phyloP scores from a whole-genome alignment of 2,888 invertebrate species.

The Lissocephala sabroskyi region DNA sequence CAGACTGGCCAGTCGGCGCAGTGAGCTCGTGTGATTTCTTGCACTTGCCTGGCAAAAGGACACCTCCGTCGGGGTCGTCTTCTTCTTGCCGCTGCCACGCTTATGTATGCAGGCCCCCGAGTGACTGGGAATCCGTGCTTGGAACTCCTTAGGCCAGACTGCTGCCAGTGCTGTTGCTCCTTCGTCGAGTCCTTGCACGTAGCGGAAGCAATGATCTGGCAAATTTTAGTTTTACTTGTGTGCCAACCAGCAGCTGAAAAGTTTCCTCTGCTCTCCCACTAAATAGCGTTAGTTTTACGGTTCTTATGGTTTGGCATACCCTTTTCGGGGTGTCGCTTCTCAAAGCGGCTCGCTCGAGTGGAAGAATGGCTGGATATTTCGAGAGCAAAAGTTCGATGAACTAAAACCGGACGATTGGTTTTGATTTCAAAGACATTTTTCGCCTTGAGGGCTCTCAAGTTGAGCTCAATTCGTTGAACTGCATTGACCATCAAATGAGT shows the following conservation, averaged over 20 bases:
- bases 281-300: slow-evolving; percentile 41
- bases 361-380: too few species aligned
- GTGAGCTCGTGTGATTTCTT: slow-evolving; percentile 3
- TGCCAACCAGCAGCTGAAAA: slow-evolving; percentile 47
- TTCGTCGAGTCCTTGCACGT: slow-evolving; percentile 51
- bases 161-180: slow-evolving; percentile 4
- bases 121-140: too few species aligned
- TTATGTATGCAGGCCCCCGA: slow-evolving; percentile 31
- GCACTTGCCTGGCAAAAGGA: slow-evolving; percentile 3
- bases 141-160: slow-evolving; percentile 3
- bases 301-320: background rate
- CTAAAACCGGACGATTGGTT: too few species aligned
- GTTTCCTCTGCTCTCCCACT: slow-evolving; percentile 46
- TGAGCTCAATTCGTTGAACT: too few species aligned
- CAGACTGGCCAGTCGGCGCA: background rate
- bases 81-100: slow-evolving; percentile 3
- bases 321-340: too few species aligned
- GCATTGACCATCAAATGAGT: too few species aligned
- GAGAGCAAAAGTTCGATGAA: too few species aligned
- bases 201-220: slow-evolving; percentile 61
- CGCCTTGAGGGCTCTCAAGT: too few species aligned
- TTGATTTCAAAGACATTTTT: too few species aligned
- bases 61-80: too few species aligned
- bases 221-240: slow-evolving; percentile 60
- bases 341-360: background rate